These are phyloP conservation scores for Aptenodytes forsteri DNA, from an alignment of 2,113 vertebrate species.

Conservation along the genomic window DNA sequence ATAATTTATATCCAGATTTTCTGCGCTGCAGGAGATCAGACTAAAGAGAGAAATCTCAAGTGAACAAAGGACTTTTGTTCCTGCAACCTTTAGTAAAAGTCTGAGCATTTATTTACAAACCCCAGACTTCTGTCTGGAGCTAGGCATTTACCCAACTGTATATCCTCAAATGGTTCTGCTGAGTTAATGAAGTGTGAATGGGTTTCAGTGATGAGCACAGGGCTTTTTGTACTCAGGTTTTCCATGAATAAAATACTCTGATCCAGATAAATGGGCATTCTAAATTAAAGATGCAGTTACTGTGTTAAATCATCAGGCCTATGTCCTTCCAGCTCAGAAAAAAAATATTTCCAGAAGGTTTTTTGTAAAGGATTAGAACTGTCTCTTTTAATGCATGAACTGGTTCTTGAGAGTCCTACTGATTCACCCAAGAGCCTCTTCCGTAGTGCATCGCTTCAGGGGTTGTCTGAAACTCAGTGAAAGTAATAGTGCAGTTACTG, in stretches of 20 bases:
- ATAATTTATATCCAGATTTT: slow-evolving; percentile 20
- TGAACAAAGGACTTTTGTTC: background rate
- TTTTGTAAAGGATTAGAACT: background rate
- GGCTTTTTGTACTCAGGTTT: background rate
- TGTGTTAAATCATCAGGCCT: background rate
- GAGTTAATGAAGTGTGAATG: background rate
- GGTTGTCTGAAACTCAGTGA: background rate
- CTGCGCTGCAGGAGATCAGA: background rate
- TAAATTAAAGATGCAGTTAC: background rate
- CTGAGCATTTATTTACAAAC: background rate
- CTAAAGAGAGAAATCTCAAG: background rate
- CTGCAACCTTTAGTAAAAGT: background rate
- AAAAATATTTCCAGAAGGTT: background rate
- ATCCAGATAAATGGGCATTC: background rate
- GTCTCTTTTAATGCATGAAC: background rate
- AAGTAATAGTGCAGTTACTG: background rate
- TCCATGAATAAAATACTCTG: background rate
- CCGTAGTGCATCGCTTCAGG: background rate
- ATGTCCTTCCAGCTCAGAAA: background rate
- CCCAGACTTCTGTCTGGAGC: background rate
- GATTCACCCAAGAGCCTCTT: background rate
- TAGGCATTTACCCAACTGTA: background rate
- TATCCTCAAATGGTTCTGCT: background rate
- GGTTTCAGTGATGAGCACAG: background rate
- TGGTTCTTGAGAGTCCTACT: background rate